Percentiles rank a stretch among this genome's conserved stretches.
Conservation (phyloP, 2,888 invertebrate species). For the Hesperia comma region DNA sequence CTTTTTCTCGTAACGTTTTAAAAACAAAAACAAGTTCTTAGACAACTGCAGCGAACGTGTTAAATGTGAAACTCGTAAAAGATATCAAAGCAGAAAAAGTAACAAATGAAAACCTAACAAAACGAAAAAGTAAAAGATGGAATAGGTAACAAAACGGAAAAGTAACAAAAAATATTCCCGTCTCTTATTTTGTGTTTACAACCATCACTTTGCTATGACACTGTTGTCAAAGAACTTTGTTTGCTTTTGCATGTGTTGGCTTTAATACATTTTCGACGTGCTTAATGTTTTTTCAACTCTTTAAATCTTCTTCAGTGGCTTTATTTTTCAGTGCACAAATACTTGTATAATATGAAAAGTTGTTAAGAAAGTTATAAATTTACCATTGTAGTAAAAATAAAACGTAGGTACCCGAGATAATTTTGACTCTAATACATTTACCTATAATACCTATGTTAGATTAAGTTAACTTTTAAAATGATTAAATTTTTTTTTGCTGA, state of each 20-base stretch:
- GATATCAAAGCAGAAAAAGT: slow-evolving; percentile 18
- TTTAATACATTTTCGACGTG: not conserved
- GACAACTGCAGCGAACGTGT: too few relatives aligned
- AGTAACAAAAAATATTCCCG: slow-evolving; percentile 26
- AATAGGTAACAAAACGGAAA: slow-evolving; percentile 20
- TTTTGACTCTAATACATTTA: too few relatives aligned
- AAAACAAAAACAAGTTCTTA: too few relatives aligned
- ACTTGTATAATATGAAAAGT: too few relatives aligned
- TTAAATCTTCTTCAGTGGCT: not conserved
- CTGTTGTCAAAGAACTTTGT: slow-evolving; percentile 7
- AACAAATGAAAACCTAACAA: slow-evolving; percentile 29
- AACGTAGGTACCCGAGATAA: too few relatives aligned
- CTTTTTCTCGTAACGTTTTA: too few relatives aligned
- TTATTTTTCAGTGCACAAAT: not conserved
- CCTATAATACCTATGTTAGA: too few relatives aligned
- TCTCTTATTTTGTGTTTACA: slow-evolving; percentile 21
- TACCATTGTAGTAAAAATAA: too few relatives aligned
- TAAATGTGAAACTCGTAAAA: not conserved
- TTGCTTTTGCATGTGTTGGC: not conserved
- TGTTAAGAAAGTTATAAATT: too few relatives aligned
- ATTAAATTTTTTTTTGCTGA: too few relatives aligned
- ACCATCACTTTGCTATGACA: slow-evolving; percentile 23
- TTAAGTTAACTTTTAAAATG: too few relatives aligned
- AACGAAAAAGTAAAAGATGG: slow-evolving; percentile 18
- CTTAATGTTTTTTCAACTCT: not conserved